A percentile compares a stretch with the other conserved stretches of the same genome.
Evolutionary conservation across 37 sponge, comb jelly and placozoan genomes (phyloP).

Genomic region (Ephydatia muelleri): DNA sequence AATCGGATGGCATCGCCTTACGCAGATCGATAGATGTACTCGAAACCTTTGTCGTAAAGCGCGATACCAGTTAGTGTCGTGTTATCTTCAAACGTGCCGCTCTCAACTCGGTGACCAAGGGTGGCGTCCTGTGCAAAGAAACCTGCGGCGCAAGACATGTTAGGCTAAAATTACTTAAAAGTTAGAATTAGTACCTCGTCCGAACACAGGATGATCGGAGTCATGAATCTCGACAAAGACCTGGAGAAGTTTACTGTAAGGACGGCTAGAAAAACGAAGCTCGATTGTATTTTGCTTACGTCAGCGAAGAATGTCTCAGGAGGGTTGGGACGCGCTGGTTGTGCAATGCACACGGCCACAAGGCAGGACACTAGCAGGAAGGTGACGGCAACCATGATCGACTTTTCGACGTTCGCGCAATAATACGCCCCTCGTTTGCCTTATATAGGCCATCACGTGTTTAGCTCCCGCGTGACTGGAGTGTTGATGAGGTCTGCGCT

Average conservation of each 20-base stretch:
- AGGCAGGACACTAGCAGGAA: not conserved
- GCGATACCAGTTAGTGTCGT: not conserved
- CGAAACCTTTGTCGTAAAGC: not conserved
- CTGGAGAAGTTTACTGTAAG: not conserved
- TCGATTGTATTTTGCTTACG: not conserved
- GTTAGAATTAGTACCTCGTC: not conserved
- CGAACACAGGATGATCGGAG: not conserved
- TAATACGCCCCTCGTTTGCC: not conserved
- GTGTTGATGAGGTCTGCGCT: not conserved
- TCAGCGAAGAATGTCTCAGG: constrained; percentile 10
- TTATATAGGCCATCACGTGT: not conserved
- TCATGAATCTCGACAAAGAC: not conserved
- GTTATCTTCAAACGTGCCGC: not conserved
- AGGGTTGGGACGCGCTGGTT: not conserved
- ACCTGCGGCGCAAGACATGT: not conserved
- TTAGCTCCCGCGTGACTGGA: not conserved
- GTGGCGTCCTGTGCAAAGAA: not conserved
- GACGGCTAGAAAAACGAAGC: not conserved
- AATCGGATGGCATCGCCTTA: not conserved
- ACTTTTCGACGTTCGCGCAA: not conserved
- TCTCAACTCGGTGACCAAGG: not conserved
- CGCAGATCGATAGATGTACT: not conserved
- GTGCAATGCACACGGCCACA: constrained; percentile 2
- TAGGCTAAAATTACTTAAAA: not conserved
- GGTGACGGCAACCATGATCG: not conserved